A percentile compares a stretch with the other conserved stretches of the same genome.
Conservation (phyloP, 1,140 invertebrate genomes). For the Colletes gigas region DNA sequence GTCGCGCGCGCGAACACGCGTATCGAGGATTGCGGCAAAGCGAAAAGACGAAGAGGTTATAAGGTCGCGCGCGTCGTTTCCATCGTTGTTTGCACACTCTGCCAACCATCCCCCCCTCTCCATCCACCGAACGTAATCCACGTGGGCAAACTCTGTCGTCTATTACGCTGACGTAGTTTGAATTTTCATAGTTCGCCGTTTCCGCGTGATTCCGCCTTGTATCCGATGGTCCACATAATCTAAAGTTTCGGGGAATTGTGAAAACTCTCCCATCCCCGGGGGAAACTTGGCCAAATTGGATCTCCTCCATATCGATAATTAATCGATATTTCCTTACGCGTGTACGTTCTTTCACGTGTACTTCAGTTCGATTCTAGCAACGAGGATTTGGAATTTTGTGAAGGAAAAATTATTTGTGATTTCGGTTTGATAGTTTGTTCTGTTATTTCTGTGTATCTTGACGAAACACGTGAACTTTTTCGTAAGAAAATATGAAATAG, state of each 20-base stretch:
- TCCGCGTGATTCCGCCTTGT: not conserved
- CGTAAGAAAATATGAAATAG: no score
- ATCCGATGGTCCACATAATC: constrained; percentile 7
- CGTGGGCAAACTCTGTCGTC: constrained; percentile 17
- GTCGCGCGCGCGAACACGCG: no score
- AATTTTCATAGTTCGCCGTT: constrained; percentile 27
- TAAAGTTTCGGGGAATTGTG: constrained; percentile 18
- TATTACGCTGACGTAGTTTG: constrained; percentile 27
- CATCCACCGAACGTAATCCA: not conserved
- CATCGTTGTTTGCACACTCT: not conserved
- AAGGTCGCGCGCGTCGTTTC: not conserved
- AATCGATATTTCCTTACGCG: not conserved
- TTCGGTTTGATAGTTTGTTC: no score
- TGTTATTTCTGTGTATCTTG: no score
- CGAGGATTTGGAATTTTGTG: no score
- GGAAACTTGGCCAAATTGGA: not conserved
- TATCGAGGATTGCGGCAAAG: no score
- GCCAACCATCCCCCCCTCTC: not conserved
- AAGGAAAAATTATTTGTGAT: no score
- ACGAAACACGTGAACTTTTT: no score
- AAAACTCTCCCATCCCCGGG: not conserved
- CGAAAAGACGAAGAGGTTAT: not conserved
- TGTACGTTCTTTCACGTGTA: not conserved
- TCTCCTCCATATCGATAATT: not conserved
- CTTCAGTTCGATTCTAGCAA: no score